A percentile compares a stretch with the other conserved stretches of the same genome.
Conservation (phyloP, 1,140 invertebrate genomes). For the Zaprionus capensis region DNA sequence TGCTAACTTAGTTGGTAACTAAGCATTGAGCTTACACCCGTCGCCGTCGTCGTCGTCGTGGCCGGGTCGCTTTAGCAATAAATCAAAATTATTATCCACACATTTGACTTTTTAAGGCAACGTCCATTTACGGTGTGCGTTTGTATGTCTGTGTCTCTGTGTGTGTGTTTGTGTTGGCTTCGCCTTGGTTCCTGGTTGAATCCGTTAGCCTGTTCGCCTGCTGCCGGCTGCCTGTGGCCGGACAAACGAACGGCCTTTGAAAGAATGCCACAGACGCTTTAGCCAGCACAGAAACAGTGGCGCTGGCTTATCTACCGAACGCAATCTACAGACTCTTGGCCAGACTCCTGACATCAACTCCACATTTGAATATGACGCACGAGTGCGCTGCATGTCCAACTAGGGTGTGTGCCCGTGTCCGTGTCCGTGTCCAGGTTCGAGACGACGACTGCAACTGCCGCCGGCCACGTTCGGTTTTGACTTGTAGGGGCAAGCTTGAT, state of each 20-base stretch:
- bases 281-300: conserved; percentile 61
- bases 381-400: conserved; percentile 65
- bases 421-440: conserved; percentile 12
- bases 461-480: conserved; percentile 55
- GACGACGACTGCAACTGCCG: conserved; percentile 35
- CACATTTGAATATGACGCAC: conserved; percentile 81
- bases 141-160: neutral
- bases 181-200: conserved; percentile 60
- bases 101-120: conserved; percentile 77
- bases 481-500: conserved; percentile 77
- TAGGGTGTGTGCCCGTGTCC: conserved; percentile 69
- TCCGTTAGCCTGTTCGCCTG: conserved; percentile 52
- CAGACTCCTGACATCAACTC: conserved; percentile 52
- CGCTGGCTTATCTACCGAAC: conserved; percentile 75
- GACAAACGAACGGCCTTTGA: conserved; percentile 68
- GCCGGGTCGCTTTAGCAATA: conserved; percentile 61
- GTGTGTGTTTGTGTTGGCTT: neutral
- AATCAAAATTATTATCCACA: conserved; percentile 81
- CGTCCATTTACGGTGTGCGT: conserved; percentile 68
- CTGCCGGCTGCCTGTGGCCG: conserved; percentile 7
- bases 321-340: conserved; percentile 61
- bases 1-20: conserved; percentile 1
- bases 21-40: conserved; percentile 24
- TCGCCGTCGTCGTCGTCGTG: conserved; percentile 35
- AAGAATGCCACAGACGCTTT: conserved; percentile 67